Evolutionary conservation across 2,888 invertebrate species (phyloP).

Genomic region (Taenaris catops): DNA sequence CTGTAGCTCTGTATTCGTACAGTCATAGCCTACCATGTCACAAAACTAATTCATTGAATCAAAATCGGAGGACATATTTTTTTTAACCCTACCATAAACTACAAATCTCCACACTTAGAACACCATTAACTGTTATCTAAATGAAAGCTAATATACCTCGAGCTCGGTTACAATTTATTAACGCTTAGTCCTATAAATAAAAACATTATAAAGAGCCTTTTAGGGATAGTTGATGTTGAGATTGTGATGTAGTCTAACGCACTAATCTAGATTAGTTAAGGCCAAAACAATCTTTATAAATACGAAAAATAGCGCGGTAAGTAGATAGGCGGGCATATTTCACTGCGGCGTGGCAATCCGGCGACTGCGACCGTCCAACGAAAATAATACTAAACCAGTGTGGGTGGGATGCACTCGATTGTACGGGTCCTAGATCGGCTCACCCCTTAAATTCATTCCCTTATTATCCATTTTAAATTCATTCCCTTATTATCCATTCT

Average conservation of each 20-base stretch:
- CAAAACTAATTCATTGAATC: no score
- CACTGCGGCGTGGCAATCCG: conserved; percentile 52
- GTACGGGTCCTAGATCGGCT: conserved; percentile 8
- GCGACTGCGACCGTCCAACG: conserved; percentile 53
- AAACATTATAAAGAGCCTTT: conserved; percentile 42
- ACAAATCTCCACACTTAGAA: conserved; percentile 1
- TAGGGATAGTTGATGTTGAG: conserved; percentile 34
- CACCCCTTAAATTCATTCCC: no score
- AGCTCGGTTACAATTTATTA: conserved; percentile 36
- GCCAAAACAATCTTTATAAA: conserved; percentile 49
- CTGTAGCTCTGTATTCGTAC: no score
- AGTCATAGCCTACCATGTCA: no score
- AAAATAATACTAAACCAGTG: conserved; percentile 53
- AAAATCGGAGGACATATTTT: no score
- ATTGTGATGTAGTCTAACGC: no score
- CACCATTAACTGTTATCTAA: conserved; percentile 16
- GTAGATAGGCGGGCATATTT: conserved; percentile 44
- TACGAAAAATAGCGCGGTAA: conserved; percentile 32
- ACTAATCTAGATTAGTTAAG: no score
- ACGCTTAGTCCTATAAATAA: conserved; percentile 50
- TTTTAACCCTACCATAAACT: no score
- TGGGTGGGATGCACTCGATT: conserved; percentile 61
- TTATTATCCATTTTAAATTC: no score
- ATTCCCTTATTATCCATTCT: no score
- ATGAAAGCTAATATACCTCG: conserved; percentile 20